Evolutionary conservation across 1,140 invertebrate species (phyloP).

Genomic region (Drosophila pectinifera): DNA sequence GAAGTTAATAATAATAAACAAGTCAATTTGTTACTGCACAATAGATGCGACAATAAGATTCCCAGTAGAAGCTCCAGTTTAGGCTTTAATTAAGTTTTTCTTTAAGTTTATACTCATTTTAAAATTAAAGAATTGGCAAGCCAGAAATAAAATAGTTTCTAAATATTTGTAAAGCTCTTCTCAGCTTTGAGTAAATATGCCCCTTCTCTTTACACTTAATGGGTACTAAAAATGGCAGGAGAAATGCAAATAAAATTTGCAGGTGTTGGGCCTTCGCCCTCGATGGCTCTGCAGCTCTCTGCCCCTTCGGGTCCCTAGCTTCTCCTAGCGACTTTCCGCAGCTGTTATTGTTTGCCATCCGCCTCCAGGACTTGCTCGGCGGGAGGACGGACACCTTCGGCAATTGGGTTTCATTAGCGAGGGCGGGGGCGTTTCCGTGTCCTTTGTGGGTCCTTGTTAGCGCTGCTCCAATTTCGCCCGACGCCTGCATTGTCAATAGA

Average conservation of each 20-base stretch:
- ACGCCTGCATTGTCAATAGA: conserved; percentile 71
- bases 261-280: conserved; percentile 60
- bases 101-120: no score
- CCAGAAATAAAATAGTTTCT: background rate
- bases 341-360: conserved; percentile 73
- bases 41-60: conserved; percentile 4
- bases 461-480: conserved; percentile 58
- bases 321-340: conserved; percentile 25
- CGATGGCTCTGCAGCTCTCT: conserved; percentile 12
- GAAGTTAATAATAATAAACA: conserved; percentile 56
- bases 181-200: conserved; percentile 3
- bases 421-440: conserved; percentile 41
- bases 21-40: conserved; percentile 13
- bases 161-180: background rate
- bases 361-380: conserved; percentile 13
- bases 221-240: conserved; percentile 26
- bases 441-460: conserved; percentile 62
- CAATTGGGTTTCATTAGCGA: no score
- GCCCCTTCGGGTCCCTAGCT: background rate
- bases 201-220: background rate
- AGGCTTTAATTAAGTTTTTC: no score
- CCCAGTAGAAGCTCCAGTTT: background rate
- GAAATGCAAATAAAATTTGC: conserved; percentile 76
- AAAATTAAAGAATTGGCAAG: no score
- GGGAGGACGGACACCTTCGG: background rate